Evolutionary conservation across 2,888 invertebrate genomes (phyloP).

Genomic region (Apoda limacodes): DNA sequence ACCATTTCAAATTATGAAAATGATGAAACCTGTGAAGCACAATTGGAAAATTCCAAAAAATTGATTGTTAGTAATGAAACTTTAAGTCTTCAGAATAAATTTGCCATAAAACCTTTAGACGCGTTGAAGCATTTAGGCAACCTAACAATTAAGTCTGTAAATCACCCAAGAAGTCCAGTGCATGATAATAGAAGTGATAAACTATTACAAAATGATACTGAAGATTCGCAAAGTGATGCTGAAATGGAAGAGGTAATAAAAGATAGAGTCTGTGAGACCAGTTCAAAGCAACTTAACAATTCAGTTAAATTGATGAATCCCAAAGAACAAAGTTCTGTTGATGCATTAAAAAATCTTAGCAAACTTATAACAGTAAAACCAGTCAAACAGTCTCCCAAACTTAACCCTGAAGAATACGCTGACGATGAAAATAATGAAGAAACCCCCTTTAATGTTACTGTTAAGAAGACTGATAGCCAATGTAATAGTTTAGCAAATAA

Average conservation of each 20-base stretch:
- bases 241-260: background rate
- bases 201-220: too few species aligned
- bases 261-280: constrained; percentile 2
- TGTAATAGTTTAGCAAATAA: too few species aligned
- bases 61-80: too few species aligned
- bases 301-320: constrained; percentile 8
- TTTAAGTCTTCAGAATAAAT: too few species aligned
- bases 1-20: constrained; percentile 9
- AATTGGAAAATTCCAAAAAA: too few species aligned
- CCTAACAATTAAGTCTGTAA: background rate
- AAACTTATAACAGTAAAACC: constrained; percentile 43
- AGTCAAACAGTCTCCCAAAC: constrained; percentile 22
- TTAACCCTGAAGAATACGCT: background rate
- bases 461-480: constrained; percentile 4
- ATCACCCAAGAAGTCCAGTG: too few species aligned
- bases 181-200: too few species aligned
- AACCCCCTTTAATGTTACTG: background rate
- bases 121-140: background rate
- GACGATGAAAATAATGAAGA: background rate
- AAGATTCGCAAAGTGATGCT: constrained; percentile 3
- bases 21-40: constrained; percentile 7
- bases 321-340: constrained; percentile 20
- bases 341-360: constrained; percentile 40
- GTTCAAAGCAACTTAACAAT: background rate
- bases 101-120: background rate